Conservation (phyloP, 30 jellyfish, hydroid and myxozoan species). For the Sanderia malayensis region DNA sequence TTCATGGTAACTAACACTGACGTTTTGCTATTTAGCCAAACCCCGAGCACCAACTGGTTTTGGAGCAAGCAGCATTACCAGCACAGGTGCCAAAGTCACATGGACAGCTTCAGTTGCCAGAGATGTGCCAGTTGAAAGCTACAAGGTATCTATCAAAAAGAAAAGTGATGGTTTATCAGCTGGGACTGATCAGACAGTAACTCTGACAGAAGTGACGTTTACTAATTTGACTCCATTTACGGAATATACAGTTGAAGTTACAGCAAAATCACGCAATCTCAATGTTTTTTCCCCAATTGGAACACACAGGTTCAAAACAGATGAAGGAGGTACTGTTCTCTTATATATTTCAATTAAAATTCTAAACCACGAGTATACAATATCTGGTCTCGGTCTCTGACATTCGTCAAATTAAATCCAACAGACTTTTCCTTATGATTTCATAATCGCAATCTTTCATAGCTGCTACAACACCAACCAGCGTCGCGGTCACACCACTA, state of each 20-base stretch:
- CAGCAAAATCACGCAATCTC: conserved; percentile 17
- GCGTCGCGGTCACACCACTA: conserved; percentile 12
- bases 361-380: too few species aligned
- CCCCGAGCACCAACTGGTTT: conserved; percentile 40
- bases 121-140: conserved; percentile 25
- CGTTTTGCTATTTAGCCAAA: conserved; percentile 15
- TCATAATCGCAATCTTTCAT: background rate
- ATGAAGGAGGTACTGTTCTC: conserved; percentile 46
- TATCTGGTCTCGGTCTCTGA: background rate
- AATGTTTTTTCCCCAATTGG: conserved; percentile 27
- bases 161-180: conserved; percentile 16
- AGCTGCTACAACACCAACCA: conserved; percentile 55
- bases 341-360: too few species aligned
- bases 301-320: conserved; percentile 32
- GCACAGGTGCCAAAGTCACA: conserved; percentile 5
- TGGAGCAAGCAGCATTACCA: conserved; percentile 4
- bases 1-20: too few species aligned
- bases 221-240: conserved; percentile 28
- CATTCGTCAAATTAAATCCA: too few species aligned
- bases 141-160: conserved; percentile 28
- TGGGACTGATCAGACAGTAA: background rate
- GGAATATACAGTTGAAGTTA: conserved; percentile 31
- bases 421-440: background rate
- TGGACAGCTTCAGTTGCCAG: conserved; percentile 30
- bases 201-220: conserved; percentile 23